These are phyloP conservation scores for Anhinga anhinga DNA, from an alignment of 2,113 vertebrate species.

Conservation along the genomic window DNA sequence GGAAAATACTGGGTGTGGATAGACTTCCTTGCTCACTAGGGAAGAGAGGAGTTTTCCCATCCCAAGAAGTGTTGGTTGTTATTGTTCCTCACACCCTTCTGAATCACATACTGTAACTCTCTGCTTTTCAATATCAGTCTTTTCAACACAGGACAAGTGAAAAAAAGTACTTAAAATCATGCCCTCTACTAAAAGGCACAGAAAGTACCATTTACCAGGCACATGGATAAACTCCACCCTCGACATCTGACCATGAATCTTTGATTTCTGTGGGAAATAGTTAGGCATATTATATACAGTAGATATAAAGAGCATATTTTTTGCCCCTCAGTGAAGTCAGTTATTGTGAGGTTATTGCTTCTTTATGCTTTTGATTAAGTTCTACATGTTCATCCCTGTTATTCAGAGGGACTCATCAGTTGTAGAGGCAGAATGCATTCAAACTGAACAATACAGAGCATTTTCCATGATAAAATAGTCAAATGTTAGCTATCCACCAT, in stretches of 20 bases:
- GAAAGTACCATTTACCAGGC: neutral
- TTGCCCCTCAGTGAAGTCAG: neutral
- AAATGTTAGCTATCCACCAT: neutral
- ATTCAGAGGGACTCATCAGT: neutral
- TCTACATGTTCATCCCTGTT: neutral
- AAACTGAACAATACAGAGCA: neutral
- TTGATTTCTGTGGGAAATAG: neutral
- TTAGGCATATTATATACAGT: neutral
- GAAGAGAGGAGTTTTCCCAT: conserved; percentile 65
- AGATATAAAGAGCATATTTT: neutral
- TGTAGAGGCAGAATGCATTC: neutral
- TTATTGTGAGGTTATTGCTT: neutral
- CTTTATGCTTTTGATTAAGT: neutral
- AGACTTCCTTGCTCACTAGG: conserved; percentile 60
- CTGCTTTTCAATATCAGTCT: neutral
- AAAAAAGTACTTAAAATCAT: neutral
- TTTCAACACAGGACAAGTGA: conserved; percentile 8
- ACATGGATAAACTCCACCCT: neutral
- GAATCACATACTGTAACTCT: neutral
- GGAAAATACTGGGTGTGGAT: conserved; percentile 60
- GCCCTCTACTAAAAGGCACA: neutral
- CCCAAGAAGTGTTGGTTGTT: conserved; percentile 47
- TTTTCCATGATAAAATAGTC: neutral
- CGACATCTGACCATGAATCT: neutral
- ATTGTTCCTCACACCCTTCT: conserved; percentile 44